phyloP scores from a whole-genome alignment of 2,797 vertebrate species.

The Danio albolineatus region DNA sequence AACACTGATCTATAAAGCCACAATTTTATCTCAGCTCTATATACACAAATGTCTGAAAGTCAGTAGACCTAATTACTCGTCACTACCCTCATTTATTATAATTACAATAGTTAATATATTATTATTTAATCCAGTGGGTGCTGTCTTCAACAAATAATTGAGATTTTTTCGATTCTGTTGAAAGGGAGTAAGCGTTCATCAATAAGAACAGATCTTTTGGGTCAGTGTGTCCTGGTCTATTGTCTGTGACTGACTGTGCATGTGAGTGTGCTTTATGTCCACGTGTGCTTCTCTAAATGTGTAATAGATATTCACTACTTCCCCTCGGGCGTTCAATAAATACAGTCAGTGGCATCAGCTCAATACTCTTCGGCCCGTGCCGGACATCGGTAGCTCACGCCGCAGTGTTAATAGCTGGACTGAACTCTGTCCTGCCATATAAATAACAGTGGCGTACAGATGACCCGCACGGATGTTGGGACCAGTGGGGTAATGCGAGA shows the following conservation, averaged over 20 bases:
- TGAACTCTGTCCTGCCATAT: slow-evolving; percentile 39
- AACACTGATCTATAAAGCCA: too few relatives aligned
- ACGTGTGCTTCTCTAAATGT: slow-evolving; percentile 13
- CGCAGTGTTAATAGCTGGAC: slow-evolving; percentile 5
- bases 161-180: neutral
- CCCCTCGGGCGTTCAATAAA: slow-evolving; percentile 35
- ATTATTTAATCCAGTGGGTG: neutral
- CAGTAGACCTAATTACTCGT: too few relatives aligned
- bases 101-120: too few relatives aligned
- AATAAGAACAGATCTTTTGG: slow-evolving; percentile 26
- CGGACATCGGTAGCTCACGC: neutral
- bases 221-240: slow-evolving; percentile 19
- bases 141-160: neutral
- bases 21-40: too few relatives aligned
- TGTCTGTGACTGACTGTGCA: slow-evolving; percentile 35
- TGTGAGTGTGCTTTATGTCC: slow-evolving; percentile 27
- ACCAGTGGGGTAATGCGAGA: slow-evolving; percentile 22
- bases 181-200: slow-evolving; percentile 22
- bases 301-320: slow-evolving; percentile 25
- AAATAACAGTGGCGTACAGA: slow-evolving; percentile 27
- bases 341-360: slow-evolving; percentile 14
- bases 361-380: slow-evolving; percentile 13
- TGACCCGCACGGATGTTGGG: slow-evolving; percentile 19
- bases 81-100: too few relatives aligned
- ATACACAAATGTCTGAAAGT: too few relatives aligned